Base-by-base conservation (phyloP, 1,140 invertebrate species). In the Hylyphantes graminicola region DNA sequence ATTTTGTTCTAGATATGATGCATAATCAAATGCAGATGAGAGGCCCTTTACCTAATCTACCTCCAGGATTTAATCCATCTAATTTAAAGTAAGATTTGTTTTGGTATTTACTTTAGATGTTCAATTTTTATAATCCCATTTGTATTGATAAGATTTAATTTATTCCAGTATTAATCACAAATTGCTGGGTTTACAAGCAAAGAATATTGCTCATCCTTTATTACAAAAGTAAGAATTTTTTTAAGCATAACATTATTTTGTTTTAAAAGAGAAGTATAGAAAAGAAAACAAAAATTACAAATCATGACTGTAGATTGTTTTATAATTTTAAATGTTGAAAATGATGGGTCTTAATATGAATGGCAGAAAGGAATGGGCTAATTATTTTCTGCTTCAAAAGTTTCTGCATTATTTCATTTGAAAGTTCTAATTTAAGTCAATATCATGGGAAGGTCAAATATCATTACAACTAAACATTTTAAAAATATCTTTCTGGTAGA, bases 161-260 rank as follows among this genome's bases (percentile, higher is more conserved):
- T 21, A 35, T 17, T 76, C 50, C 9, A 78, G 76, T 64, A 53
- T 78, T 17, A 78, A 78, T 65, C 76, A 67, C 50, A 78, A 67
- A 15, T 19, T 65, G 6, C 2, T 55, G 2, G 55, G 9, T 67
- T 67, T 65, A 12, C 76, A 48, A 35, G 51, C 76, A 13, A 67
- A 64, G 17, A 78, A 17, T n/a, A 78, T 78, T 0, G 17, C 77
- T 48, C 77, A 80, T 48, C 77, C 77, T 12, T 54, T 80, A 7
- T 59, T 80, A n/a, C 17, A 80, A 13, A 80, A 80, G 77, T 80
- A 80, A 59, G 77, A n/a, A n/a, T n/a, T 10, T 63, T 57, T 10
- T 80, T 55, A 50, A 70, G 10, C 11, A 5, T 70, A 50, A 9
- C 13, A 70, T 70, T 70, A 13, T 70, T 51, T 70, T 15, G 11